These are phyloP conservation scores for Takifugu flavidus DNA, from an alignment of 2,113 vertebrate genomes.

Conservation along the genomic window DNA sequence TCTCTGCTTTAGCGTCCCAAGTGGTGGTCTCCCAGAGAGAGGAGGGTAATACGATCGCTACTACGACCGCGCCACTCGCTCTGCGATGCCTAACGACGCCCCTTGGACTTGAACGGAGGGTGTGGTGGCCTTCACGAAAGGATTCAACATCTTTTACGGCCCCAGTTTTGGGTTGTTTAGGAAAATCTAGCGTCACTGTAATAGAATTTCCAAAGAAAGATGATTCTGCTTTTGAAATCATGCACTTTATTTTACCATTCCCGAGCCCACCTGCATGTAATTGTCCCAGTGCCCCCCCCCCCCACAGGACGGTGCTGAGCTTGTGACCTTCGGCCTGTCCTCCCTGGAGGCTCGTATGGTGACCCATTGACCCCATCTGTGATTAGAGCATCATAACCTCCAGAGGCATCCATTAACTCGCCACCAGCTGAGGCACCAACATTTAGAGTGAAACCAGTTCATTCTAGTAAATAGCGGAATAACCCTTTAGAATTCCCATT, in stretches of 20 bases:
- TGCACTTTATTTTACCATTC: neutral
- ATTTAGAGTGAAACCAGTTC: neutral
- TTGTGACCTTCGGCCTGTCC: slow-evolving; percentile 33
- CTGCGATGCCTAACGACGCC: neutral
- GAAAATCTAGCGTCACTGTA: neutral
- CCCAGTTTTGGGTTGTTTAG: too few species aligned
- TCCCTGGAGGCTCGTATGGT: slow-evolving; percentile 26
- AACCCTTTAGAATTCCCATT: neutral
- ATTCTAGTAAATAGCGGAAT: neutral
- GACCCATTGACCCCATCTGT: slow-evolving; percentile 30
- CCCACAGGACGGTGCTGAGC: slow-evolving; percentile 11
- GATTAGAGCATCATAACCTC: slow-evolving; percentile 23
- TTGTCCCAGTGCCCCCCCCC: too few species aligned
- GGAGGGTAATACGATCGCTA: slow-evolving; percentile 37
- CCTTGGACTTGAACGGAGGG: slow-evolving; percentile 6
- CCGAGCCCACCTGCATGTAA: neutral
- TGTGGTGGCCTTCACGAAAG: neutral
- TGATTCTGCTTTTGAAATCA: slow-evolving; percentile 10
- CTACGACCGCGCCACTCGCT: too few species aligned
- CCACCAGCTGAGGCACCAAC: slow-evolving; percentile 24
- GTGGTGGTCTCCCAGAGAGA: slow-evolving; percentile 12
- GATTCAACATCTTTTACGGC: neutral
- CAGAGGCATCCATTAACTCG: slow-evolving; percentile 29
- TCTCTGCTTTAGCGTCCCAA: slow-evolving; percentile 16
- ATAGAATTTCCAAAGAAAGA: neutral